Evolutionary conservation across 2,888 invertebrate species (phyloP).

Genomic region (Aleiodes testaceus): DNA sequence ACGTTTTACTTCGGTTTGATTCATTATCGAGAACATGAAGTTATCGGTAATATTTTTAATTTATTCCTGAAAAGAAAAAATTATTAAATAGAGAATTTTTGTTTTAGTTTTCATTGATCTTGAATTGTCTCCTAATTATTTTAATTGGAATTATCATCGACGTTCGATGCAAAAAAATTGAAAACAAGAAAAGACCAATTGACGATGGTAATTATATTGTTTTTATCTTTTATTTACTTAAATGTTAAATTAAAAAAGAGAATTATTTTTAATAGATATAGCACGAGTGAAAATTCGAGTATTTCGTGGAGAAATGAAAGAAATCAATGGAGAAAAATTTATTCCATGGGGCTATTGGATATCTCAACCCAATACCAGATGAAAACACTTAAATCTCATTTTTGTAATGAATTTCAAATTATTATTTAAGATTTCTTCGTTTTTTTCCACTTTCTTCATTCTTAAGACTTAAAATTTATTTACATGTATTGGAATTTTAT

Average conservation of each 20-base stretch:
- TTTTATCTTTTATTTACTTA: neutral
- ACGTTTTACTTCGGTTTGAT: conserved; percentile 3
- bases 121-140: conserved; percentile 29
- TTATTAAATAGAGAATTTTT: no score
- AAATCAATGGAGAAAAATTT: conserved; percentile 61
- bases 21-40: conserved; percentile 1
- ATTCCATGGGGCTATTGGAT: conserved; percentile 70
- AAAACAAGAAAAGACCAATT: conserved; percentile 31
- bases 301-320: conserved; percentile 64
- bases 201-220: conserved; percentile 27
- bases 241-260: neutral
- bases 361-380: conserved; percentile 60
- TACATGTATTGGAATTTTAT: neutral
- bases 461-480: neutral
- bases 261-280: conserved; percentile 53
- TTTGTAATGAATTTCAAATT: neutral
- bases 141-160: conserved; percentile 31
- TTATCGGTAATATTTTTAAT: conserved; percentile 2
- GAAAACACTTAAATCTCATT: conserved; percentile 18
- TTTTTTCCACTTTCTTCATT: neutral
- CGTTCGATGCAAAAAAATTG: conserved; percentile 3
- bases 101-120: conserved; percentile 28
- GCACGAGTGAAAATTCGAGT: conserved; percentile 68
- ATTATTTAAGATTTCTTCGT: neutral
- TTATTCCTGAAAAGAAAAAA: no score